phyloP scores from a whole-genome alignment of 1,140 invertebrate genomes.

The Lordiphosa clarofinis region DNA sequence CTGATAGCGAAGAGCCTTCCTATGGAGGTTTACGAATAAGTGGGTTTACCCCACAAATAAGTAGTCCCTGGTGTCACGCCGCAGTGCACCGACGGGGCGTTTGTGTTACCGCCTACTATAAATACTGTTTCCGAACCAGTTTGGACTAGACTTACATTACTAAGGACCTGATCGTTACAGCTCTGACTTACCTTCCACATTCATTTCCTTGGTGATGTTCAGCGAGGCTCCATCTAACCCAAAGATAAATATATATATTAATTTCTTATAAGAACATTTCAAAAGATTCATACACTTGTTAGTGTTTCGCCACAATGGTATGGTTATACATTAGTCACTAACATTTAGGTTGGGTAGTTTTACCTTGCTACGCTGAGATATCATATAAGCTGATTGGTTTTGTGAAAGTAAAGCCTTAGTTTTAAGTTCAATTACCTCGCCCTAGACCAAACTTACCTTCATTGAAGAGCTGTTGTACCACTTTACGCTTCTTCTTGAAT shows the following conservation, averaged over 20 bases:
- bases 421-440: conserved; percentile 19
- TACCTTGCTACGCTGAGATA: conserved; percentile 76
- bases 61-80: no score
- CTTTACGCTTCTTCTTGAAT: conserved; percentile 84
- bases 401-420: conserved; percentile 36
- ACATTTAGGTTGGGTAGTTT: conserved; percentile 54
- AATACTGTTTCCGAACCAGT: no score
- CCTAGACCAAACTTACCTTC: conserved; percentile 82
- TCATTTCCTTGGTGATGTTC: conserved; percentile 73
- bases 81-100: no score
- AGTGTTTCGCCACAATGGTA: conserved; percentile 23
- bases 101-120: no score
- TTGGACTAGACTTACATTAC: no score
- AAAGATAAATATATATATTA: neutral
- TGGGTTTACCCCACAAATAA: no score
- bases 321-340: conserved; percentile 63
- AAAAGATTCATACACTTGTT: neutral
- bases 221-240: conserved; percentile 69
- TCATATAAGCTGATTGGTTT: conserved; percentile 71
- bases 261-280: neutral
- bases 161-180: no score
- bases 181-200: conserved; percentile 56
- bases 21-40: no score
- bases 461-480: conserved; percentile 79
- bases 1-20: no score